Percentiles rank a stretch among this genome's conserved stretches.
Evolutionary conservation across 2,888 invertebrate genomes (phyloP).

Genomic region (Macrosiphum euphorbiae): DNA sequence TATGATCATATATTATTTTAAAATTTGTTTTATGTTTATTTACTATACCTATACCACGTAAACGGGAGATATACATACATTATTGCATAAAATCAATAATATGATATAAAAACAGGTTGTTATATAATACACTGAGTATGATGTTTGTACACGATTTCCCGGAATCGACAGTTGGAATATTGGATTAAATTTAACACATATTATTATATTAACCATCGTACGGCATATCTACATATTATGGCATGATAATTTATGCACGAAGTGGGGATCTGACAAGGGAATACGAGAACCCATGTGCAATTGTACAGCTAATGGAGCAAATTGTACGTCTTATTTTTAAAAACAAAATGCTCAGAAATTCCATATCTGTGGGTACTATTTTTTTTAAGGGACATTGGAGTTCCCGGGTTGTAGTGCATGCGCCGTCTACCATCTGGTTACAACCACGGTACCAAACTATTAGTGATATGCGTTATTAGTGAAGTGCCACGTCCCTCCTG

Average conservation of each 20-base stretch:
- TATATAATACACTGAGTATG: background rate
- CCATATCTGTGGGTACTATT: rapidly evolving
- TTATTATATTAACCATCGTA: background rate
- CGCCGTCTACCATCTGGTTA: too few relatives aligned
- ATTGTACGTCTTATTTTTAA: background rate
- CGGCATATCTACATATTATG: background rate
- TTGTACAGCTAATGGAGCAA: background rate
- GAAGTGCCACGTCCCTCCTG: background rate
- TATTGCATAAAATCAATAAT: background rate
- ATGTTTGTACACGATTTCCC: background rate
- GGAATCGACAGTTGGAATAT: background rate
- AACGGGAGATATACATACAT: background rate
- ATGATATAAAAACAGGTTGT: background rate
- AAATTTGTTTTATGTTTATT: background rate
- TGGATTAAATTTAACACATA: background rate
- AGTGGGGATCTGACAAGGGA: background rate
- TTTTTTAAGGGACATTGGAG: background rate
- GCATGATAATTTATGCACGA: background rate
- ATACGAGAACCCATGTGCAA: background rate
- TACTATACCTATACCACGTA: background rate
- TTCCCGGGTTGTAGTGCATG: background rate
- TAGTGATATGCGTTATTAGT: background rate
- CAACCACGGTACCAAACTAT: background rate
- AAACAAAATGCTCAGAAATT: background rate
- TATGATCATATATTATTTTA: background rate